Base-by-base conservation (phyloP, 2,888 invertebrate genomes). In the Melangyna quadrimaculata region DNA sequence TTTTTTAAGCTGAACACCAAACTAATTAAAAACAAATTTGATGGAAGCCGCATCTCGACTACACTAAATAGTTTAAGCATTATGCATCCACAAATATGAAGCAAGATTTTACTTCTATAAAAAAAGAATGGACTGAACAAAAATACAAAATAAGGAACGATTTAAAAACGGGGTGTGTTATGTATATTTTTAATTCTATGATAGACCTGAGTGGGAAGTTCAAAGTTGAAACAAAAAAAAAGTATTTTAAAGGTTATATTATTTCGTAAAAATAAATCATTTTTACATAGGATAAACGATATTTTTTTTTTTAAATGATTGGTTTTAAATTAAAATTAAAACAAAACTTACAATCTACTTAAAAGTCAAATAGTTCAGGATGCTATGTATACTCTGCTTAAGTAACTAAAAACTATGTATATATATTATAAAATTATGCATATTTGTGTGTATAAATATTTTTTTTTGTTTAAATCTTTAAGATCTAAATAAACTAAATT, bases 351-450 rank as follows among this genome's bases (percentile, higher is more conserved):
- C 19, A 71, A 40, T 29, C 80, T 80, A 72, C 75, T 75, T 80
- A 71, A 51, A 67, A 80, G 71, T 55, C 71, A 72, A 84, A 72
- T 80, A 80, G 79, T 84, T 84, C 53, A 84, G 80, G 79, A 80
- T 84, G 71, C 84, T 79, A 84, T 84, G 84, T 69, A 53, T 79
- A 79, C 51, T 84, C 61, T 61, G 75, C 80, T 84, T 84, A 84
- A 80, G 71, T 84, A 72, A 84, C 69, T 80, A 80, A 77, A 51
- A 67, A 51, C 22, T 51, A 67, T 67, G 35, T 51, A 69, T 78
- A 57, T 70, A 65, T 57, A 57, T 75, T 71, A 61, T 73, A 74
- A 79, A 79, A 79, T 75, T 67, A 37, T 67, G 48, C 29, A 65
- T 73, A 61, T 70, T 65, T 83, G 53, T 83, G 35, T 79, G 55